Evolutionary conservation across 2,797 vertebrate species (phyloP), one percentile per base, ranked within the genome.

Genomic region (Periophthalmus magnuspinnatus): DNA sequence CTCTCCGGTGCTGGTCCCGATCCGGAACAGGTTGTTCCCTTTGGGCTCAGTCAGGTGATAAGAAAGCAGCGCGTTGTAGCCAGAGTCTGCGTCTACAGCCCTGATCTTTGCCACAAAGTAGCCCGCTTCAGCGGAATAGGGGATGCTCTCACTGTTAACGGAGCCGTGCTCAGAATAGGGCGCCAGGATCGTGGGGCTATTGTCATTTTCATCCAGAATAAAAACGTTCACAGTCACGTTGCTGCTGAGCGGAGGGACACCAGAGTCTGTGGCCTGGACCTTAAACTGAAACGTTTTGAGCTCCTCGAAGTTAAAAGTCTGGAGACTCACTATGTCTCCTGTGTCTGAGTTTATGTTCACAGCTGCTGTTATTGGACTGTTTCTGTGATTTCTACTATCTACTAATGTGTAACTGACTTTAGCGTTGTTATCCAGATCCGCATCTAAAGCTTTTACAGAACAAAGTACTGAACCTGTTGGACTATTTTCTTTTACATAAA

Each of bases 131-230:
- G 72, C 78, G 64, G 70, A 70, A 94, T 88, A 71, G 82, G 94
- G 84, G 94, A 96, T 86, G 93, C 91, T 80, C 93, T 90, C 70
- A 63, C 93, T 73, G 52, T 90, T 93, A 84, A 95, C 94, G 48
- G 91, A 81, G 8, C 89, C 90, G 0, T 93, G 93, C 45, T 93
- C 89, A 84, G 94, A 94, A 63, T 63, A 82, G 64, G 36, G 79
- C 60, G 33, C 59, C 65, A 10, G 84, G 83, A 56, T 79, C 74
- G 68, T 85, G 22, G 61, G 61, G 14, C 61, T 63, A 28, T 63
- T 89, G 73, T 85, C 77, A 69, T 88, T 88, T 32, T 81, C 72
- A 74, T 89, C 87, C 64, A 82, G 28, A 1, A 88, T 74, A 24
- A 81, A 83, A 59, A 88, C 70, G 33, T 81, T 85, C n/a, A 89